Evolutionary conservation across 2,888 invertebrate genomes (phyloP), one percentile per base, ranked within the genome.

Genomic region (Patella pellucida): DNA sequence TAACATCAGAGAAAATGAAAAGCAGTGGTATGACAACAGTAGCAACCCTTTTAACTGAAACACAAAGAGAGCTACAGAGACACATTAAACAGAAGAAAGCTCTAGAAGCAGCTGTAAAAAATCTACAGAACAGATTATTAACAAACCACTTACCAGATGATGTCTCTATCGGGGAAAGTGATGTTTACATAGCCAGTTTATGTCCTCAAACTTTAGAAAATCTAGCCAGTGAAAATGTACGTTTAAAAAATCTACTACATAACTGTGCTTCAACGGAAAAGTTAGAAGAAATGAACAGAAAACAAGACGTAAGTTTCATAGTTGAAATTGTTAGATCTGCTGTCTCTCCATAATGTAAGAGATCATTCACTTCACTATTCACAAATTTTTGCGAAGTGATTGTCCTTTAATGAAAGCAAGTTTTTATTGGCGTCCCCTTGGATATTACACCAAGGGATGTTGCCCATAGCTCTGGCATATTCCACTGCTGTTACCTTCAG

Each of bases 11-110:
- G 41, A 86, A 85, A 75, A 80, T 84, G 7, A 77, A 84, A 19
- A 83, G 84, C 56, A 85, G 84, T 52, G 86, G 87, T 1, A 84
- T 86, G 16, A 86, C 85, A 68, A 87, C 86, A 19, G 84, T 87
- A 7, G 83, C 85, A 11, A 82, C 82, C 73, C 81, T 87, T 19
- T 73, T 87, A 71, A 84, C 84, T 52, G 87, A 87, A 74, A 75
- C 86, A 0, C 83, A 84, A 71, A 84, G 84, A 72, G 86, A 87
- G 76, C 82, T 81, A 50, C 69, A 78, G 1, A 72, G 69, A 11
- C n/a, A 77, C 85, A n/a, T 79, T 68, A 85, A 81, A 68, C 85
- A 84, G 75, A 77, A 76, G 19, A 78, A 78, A 70, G 81, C 84
- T 15, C 76, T 84, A 19, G 86, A 87, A 69, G 83, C 85, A 31